Conservation (phyloP, 2,888 invertebrate genomes). For the Eutolmus rufibarbis region DNA sequence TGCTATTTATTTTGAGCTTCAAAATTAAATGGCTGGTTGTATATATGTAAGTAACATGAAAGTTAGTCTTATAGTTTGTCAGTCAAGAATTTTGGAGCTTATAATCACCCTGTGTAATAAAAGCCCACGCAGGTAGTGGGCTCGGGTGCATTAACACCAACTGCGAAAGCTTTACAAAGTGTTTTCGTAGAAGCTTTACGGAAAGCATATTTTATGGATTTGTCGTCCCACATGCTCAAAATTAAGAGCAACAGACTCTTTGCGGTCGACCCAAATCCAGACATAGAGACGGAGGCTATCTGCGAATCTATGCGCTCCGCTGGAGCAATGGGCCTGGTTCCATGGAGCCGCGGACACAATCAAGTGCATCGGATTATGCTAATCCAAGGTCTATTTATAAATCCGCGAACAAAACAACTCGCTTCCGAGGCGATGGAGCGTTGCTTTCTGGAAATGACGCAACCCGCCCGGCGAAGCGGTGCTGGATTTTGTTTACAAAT, state of each 20-base stretch:
- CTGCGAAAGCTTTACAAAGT: not conserved
- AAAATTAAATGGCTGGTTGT: too few relatives aligned
- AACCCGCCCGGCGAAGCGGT: not conserved
- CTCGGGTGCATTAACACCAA: not conserved
- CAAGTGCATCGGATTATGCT: conserved; percentile 13
- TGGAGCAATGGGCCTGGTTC: not conserved
- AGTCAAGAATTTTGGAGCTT: not conserved
- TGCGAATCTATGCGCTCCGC: not conserved
- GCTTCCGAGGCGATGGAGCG: not conserved
- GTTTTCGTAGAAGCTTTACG: not conserved
- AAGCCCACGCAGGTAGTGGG: not conserved
- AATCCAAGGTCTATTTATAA: conserved; percentile 9
- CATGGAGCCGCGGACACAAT: not conserved
- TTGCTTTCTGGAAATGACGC: conserved; percentile 1
- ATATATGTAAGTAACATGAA: too few relatives aligned
- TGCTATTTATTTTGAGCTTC: too few relatives aligned
- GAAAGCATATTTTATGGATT: not conserved
- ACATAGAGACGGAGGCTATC: not conserved
- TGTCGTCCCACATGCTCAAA: not conserved
- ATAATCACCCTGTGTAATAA: not conserved
- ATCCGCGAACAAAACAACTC: not conserved
- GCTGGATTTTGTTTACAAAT: conserved; percentile 15
- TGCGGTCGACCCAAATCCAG: not conserved
- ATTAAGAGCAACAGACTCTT: not conserved
- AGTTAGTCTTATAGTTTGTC: not conserved